Conservation (phyloP, 2,797 vertebrate species). For the Diglossa cyanea region DNA sequence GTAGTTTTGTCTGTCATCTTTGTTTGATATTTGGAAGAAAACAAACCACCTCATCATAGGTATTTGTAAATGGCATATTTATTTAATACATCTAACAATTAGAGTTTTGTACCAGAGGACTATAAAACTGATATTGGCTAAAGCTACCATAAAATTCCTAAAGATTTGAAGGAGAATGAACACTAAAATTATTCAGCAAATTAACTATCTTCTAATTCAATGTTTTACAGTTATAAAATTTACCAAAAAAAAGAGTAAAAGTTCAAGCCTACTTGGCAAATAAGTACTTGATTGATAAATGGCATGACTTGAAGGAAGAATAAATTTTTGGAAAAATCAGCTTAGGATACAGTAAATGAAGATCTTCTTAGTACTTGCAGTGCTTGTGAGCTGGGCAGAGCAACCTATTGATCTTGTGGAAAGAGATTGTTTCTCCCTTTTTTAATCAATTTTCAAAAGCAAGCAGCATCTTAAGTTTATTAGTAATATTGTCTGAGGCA, state of each 20-base stretch:
- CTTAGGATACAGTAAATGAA: background rate
- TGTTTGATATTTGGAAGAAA: background rate
- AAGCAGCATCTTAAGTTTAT: background rate
- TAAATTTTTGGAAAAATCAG: background rate
- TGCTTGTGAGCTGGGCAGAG: background rate
- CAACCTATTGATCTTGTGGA: background rate
- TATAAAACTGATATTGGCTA: background rate
- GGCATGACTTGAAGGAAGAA: background rate
- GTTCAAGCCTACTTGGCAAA: background rate
- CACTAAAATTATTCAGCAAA: background rate
- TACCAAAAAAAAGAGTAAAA: background rate
- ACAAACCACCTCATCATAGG: fast-evolving
- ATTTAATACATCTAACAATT: background rate
- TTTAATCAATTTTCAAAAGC: background rate
- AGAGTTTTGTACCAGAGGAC: background rate
- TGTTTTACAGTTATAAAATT: background rate
- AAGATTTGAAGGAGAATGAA: background rate
- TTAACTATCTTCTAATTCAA: background rate
- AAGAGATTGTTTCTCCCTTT: background rate
- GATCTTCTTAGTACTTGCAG: background rate
- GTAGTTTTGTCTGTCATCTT: background rate
- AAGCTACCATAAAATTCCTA: background rate
- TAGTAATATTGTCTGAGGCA: background rate
- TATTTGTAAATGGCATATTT: background rate
- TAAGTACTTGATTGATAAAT: background rate